Conservation (phyloP, 2,113 vertebrate genomes). For the Sciurus niger region DNA sequence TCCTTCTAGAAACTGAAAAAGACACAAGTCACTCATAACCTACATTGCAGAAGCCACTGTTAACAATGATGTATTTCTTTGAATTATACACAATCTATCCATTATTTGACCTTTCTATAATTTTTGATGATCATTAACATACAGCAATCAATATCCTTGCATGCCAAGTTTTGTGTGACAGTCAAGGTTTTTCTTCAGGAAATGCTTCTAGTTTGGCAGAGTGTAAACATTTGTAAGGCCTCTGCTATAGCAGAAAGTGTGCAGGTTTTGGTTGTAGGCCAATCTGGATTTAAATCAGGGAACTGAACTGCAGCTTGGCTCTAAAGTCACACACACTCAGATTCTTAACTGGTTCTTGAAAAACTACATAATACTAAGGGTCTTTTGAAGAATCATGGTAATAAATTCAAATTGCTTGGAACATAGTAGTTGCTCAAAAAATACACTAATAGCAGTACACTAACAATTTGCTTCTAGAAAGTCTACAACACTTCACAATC, state of each 20-base stretch:
- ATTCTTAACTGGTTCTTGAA: not conserved
- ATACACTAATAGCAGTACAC: not conserved
- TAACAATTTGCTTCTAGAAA: not conserved
- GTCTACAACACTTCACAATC: not conserved
- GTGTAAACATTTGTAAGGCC: not conserved
- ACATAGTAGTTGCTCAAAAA: not conserved
- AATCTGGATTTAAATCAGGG: not conserved
- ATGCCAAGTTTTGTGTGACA: not conserved
- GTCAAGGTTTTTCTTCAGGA: not conserved
- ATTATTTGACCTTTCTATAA: not conserved
- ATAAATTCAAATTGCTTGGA: not conserved
- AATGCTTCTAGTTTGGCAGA: not conserved
- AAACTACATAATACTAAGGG: not conserved
- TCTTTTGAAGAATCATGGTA: not conserved
- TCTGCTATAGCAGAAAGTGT: rapidly evolving
- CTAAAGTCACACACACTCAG: not conserved
- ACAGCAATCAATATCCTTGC: not conserved
- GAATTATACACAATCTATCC: not conserved
- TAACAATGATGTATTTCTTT: not conserved
- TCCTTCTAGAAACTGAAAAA: not conserved
- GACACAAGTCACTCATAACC: not conserved
- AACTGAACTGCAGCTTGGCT: not conserved
- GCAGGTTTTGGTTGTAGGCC: not conserved
- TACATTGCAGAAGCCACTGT: not conserved
- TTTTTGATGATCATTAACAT: not conserved